phyloP scores from a whole-genome alignment of 2,888 invertebrate species.

The Acleris literana region DNA sequence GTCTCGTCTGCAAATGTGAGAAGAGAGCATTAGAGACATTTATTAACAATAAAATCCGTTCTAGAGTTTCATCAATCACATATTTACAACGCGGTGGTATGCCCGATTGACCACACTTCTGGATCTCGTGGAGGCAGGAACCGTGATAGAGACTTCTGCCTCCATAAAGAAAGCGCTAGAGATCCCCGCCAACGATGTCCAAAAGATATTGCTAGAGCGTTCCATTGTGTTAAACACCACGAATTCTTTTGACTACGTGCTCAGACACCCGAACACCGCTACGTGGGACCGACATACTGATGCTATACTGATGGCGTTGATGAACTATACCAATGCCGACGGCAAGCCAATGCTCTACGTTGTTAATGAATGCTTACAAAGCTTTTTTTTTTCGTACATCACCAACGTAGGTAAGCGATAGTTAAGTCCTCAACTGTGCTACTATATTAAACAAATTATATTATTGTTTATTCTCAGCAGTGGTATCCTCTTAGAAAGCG shows the following conservation, averaged over 20 bases:
- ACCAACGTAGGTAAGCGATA: slow-evolving; percentile 48
- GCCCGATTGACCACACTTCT: slow-evolving; percentile 45
- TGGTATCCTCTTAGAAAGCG: too few species aligned
- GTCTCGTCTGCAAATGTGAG: background rate
- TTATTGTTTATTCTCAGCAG: too few species aligned
- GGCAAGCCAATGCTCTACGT: slow-evolving; percentile 49
- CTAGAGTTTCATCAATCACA: slow-evolving; percentile 58
- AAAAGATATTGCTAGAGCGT: slow-evolving; percentile 9
- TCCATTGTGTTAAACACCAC: slow-evolving; percentile 13
- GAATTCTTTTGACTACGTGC: slow-evolving; percentile 41
- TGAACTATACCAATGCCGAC: slow-evolving; percentile 42
- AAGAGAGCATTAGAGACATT: background rate
- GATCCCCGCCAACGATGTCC: slow-evolving; percentile 41
- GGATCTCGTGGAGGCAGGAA: slow-evolving; percentile 44
- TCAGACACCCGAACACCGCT: slow-evolving; percentile 40
- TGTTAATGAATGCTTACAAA: slow-evolving; percentile 51
- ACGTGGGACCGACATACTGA: slow-evolving; percentile 52
- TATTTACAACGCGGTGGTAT: slow-evolving; percentile 53
- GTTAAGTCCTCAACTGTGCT: too few species aligned
- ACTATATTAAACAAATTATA: too few species aligned
- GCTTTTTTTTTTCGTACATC: slow-evolving; percentile 54
- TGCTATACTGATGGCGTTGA: slow-evolving; percentile 44
- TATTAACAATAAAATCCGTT: slow-evolving; percentile 39
- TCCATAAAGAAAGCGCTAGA: slow-evolving; percentile 45
- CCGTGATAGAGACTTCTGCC: slow-evolving; percentile 46